Conservation (phyloP, 2,888 invertebrate species). For the Brachypterus glaber region DNA sequence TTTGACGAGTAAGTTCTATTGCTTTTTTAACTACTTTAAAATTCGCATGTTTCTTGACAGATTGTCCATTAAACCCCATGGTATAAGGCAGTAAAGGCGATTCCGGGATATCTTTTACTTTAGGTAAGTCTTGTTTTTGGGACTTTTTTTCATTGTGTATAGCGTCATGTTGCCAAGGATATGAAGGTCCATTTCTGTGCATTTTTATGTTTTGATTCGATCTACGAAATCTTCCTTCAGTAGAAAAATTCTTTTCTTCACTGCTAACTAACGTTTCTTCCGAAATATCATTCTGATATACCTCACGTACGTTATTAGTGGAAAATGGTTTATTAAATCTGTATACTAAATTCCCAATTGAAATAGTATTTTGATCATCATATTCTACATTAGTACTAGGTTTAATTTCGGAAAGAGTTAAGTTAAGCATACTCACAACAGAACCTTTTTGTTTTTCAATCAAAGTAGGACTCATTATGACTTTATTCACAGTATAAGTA, state of each 20-base stretch:
- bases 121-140: slow-evolving; percentile 32
- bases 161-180: neutral
- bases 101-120: slow-evolving; percentile 37
- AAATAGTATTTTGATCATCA: slow-evolving; percentile 36
- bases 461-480: slow-evolving; percentile 48
- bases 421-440: slow-evolving; percentile 44
- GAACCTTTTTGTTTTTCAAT: slow-evolving; percentile 48
- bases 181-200: neutral
- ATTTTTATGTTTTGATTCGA: neutral
- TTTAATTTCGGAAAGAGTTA: slow-evolving; percentile 37
- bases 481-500: slow-evolving; percentile 50
- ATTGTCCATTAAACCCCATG: slow-evolving; percentile 42
- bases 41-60: slow-evolving; percentile 32
- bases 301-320: slow-evolving; percentile 24
- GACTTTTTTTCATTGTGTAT: slow-evolving; percentile 12
- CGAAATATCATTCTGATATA: neutral
- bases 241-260: slow-evolving; percentile 1
- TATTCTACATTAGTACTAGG: slow-evolving; percentile 36
- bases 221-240: slow-evolving; percentile 8
- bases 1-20: slow-evolving; percentile 43
- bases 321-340: slow-evolving; percentile 36
- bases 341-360: slow-evolving; percentile 47
- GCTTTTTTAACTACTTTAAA: slow-evolving; percentile 28
- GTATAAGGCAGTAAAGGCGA: slow-evolving; percentile 42
- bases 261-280: slow-evolving; percentile 26